Evolutionary conservation across 1,140 invertebrate genomes (phyloP).

Genomic region (Bombyx mandarina): DNA sequence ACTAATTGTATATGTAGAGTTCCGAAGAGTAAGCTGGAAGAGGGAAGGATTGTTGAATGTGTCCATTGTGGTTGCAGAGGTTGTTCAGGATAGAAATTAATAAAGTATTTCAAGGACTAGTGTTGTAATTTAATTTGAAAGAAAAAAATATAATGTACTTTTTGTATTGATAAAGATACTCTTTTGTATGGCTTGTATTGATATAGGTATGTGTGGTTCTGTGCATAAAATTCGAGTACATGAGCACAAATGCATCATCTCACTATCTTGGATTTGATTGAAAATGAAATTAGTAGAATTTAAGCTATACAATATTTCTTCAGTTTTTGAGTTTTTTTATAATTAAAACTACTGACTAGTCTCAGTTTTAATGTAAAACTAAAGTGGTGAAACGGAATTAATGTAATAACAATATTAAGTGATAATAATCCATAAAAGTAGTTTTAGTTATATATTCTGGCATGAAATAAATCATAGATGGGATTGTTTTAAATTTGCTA

Average conservation of each 20-base stretch:
- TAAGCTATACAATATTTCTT: no score
- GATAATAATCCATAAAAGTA: background rate
- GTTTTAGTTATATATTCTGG: background rate
- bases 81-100: conserved; percentile 81
- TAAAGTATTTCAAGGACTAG: no score
- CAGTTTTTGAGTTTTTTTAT: no score
- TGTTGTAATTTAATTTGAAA: no score
- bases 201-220: background rate
- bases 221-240: no score
- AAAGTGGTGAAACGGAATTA: background rate
- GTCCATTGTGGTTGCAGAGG: conserved; percentile 97
- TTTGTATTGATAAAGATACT: no score
- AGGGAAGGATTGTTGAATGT: conserved; percentile 97
- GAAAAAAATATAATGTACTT: no score
- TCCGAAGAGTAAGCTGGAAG: conserved; percentile 97
- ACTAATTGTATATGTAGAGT: conserved; percentile 99
- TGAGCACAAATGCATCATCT: background rate
- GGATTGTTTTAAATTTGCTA: background rate
- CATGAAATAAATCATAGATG: background rate
- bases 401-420: background rate
- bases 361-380: background rate
- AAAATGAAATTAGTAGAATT: no score
- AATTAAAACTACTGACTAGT: background rate
- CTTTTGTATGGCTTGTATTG: no score
- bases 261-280: background rate